These are phyloP conservation scores for Aphelenchoides fujianensis DNA, from an alignment of 1,140 invertebrate genomes.

Conservation along the genomic window DNA sequence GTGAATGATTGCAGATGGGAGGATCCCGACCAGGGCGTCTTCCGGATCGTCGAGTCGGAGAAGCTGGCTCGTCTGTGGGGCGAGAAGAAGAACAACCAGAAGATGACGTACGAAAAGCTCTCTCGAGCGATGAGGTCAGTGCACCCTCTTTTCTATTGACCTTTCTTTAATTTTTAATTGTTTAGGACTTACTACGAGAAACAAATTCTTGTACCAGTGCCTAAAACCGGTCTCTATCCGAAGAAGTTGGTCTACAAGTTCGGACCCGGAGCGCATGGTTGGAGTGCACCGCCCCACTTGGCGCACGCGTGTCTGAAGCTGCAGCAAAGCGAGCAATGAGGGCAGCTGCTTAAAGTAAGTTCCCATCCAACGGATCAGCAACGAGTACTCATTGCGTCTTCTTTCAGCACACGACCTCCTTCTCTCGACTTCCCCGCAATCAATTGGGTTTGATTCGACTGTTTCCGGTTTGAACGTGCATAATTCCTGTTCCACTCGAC, in stretches of 20 bases:
- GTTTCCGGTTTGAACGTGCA: too few species aligned
- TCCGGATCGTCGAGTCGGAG: slow-evolving; percentile 84
- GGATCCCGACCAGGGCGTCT: slow-evolving; percentile 77
- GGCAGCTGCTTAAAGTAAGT: too few species aligned
- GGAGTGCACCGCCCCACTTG: slow-evolving; percentile 33
- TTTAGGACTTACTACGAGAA: slow-evolving; percentile 66
- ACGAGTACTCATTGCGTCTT: too few species aligned
- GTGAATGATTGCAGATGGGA: slow-evolving; percentile 84
- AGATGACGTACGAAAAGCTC: slow-evolving; percentile 90
- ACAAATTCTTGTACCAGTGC: slow-evolving; percentile 65
- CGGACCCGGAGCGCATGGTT: slow-evolving; percentile 62
- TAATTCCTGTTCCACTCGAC: too few species aligned
- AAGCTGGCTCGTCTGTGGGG: slow-evolving; percentile 85
- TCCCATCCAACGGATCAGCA: too few species aligned
- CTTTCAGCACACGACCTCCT: too few species aligned
- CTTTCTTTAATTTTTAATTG: slow-evolving; percentile 17
- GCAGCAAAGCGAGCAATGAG: slow-evolving; percentile 16
- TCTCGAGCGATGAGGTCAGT: slow-evolving; percentile 81
- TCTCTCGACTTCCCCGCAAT: too few species aligned
- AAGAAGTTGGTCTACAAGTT: slow-evolving; percentile 68
- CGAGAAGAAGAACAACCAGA: slow-evolving; percentile 77
- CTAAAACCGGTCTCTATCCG: slow-evolving; percentile 66
- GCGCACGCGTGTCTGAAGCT: slow-evolving; percentile 17
- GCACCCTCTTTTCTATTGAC: neutral
- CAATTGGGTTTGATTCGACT: too few species aligned